Base-by-base conservation (phyloP, 2,888 invertebrate genomes). In the Xestia xanthographa region DNA sequence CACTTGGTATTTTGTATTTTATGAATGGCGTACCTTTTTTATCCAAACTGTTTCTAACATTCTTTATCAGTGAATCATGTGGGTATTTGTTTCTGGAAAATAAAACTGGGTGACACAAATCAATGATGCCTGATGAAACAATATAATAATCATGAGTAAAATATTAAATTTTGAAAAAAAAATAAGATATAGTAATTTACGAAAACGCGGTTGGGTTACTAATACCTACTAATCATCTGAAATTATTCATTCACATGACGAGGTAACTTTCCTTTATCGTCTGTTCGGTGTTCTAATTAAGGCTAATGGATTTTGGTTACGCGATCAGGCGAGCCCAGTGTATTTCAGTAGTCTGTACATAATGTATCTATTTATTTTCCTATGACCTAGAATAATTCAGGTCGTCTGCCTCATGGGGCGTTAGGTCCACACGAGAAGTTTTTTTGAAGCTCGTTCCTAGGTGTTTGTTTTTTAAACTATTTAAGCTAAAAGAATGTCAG, bases 231-330 rank as follows among this genome's bases (percentile, higher is more conserved):
- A 72, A 75, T 71, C 2, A 63, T 74, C 41, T 66, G 38, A 72
- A 76, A 79, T 86, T 72, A 87, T 84, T 72, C 43, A 82, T 79
- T 79, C 66, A 67, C 68, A 84, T 87, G 77, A 79, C 77, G 62
- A 75, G 65, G 70, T 73, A 86, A 86, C 85, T 85, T 84, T 87
- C 75, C 58, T 82, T 82, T 80, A 82, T 77, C 71, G 82, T 75
- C 76, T 73, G 72, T 82, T 88, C 56, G 80, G 48, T 76, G 73
- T 80, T 85, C 78, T 87, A 86, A 87, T 89, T 86, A 85, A 83
- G 85, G 84, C 82, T 90, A 89, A 87, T 90, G 84, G 80, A 81
- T 80, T 86, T 88, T 75, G 71, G 82, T 86, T 87, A 84, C 82
- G 72, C 77, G 75, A 74, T 80, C 80, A 70, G 71, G 58, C 75